Evolutionary conservation across 1,140 invertebrate species (phyloP).

Genomic region (Vanessa atalanta): DNA sequence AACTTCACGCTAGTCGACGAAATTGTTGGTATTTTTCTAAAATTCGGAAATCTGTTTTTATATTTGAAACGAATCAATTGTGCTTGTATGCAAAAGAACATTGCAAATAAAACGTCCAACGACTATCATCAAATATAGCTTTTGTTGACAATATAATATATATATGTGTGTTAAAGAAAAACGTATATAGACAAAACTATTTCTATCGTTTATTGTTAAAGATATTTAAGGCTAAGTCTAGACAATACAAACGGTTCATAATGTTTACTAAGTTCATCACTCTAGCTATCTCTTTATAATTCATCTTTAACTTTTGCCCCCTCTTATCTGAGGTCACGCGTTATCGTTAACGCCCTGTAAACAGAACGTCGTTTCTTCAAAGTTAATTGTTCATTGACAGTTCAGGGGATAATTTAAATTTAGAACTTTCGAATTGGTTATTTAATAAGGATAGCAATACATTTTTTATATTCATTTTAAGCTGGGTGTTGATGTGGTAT

Average conservation of each 20-base stretch:
- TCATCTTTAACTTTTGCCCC: conserved; percentile 73
- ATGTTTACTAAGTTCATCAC: conserved; percentile 63
- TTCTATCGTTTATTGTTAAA: conserved; percentile 3
- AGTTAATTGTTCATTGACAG: conserved; percentile 64
- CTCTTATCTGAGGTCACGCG: conserved; percentile 57
- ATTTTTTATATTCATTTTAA: not conserved
- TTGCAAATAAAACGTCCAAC: too few species aligned
- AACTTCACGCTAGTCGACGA: too few species aligned
- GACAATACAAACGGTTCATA: conserved; percentile 49
- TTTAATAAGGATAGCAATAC: not conserved
- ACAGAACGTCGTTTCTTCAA: conserved; percentile 57
- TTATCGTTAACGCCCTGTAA: conserved; percentile 56
- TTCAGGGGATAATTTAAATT: conserved; percentile 42
- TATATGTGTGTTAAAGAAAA: not conserved
- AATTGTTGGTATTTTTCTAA: too few species aligned
- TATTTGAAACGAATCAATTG: too few species aligned
- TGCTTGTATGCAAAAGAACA: too few species aligned
- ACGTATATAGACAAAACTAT: conserved; percentile 1
- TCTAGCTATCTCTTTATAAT: conserved; percentile 60
- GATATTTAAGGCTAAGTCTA: conserved; percentile 51
- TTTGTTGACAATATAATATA: too few species aligned
- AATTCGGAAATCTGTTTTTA: too few species aligned
- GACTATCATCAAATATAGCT: too few species aligned
- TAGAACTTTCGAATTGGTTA: conserved; percentile 14
- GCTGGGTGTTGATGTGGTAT: too few species aligned